A percentile compares a stretch with the other conserved stretches of the same genome.
phyloP scores from a whole-genome alignment of 2,888 invertebrate genomes.

The Pyrocoelia pectoralis region DNA sequence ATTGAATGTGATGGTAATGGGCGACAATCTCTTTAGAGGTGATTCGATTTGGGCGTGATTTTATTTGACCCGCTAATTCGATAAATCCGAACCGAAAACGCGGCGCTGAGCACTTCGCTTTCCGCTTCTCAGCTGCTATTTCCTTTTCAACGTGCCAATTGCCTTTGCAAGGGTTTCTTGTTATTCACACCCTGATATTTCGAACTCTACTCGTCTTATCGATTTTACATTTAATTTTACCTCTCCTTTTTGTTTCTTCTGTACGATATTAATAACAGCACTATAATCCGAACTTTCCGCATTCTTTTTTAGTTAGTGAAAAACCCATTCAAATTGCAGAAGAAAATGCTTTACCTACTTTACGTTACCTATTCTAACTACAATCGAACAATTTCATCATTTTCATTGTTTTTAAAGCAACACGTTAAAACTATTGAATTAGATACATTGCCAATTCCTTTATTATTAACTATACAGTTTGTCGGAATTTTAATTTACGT shows the following conservation, averaged over 20 bases:
- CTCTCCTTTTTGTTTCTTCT: background rate
- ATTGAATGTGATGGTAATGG: constrained; percentile 59
- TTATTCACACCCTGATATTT: constrained; percentile 18
- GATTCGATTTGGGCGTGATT: constrained; percentile 58
- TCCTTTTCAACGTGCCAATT: constrained; percentile 37
- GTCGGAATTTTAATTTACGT: no score
- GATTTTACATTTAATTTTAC: background rate
- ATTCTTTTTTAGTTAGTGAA: no score
- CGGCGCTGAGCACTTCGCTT: constrained; percentile 36
- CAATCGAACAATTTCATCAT: no score
- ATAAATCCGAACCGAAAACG: constrained; percentile 46
- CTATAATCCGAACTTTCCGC: no score
- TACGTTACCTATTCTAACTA: no score
- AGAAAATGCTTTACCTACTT: no score
- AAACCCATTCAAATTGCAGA: no score
- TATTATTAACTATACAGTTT: no score
- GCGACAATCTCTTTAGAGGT: constrained; percentile 58
- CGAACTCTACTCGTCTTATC: constrained; percentile 4
- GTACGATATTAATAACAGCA: no score
- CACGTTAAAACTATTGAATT: no score
- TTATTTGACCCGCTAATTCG: constrained; percentile 60
- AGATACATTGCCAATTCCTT: no score
- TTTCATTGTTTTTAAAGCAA: no score
- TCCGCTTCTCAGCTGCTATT: constrained; percentile 35
- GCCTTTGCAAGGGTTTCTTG: constrained; percentile 23